Percentiles rank a stretch among this genome's conserved stretches.
Evolutionary conservation across 2,888 invertebrate species (phyloP).

Genomic region (Nowickia ferox): DNA sequence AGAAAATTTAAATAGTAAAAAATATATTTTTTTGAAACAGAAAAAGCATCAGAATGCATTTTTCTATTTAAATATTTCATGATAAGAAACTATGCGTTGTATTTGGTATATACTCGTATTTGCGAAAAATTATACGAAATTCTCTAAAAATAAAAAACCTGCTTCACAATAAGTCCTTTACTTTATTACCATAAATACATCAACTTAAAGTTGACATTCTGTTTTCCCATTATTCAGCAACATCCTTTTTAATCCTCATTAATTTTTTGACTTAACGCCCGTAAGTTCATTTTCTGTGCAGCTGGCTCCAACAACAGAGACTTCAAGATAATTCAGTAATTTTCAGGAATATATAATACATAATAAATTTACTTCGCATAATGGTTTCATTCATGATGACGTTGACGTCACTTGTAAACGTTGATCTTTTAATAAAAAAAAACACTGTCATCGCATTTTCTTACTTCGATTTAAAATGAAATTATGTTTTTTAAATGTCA

Average conservation of each 20-base stretch:
- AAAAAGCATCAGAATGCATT: too few relatives aligned
- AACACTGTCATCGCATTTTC: slow-evolving; percentile 17
- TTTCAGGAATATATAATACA: not conserved
- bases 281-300: not conserved
- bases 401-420: slow-evolving; percentile 8
- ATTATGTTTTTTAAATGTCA: not conserved
- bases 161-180: too few relatives aligned
- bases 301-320: not conserved
- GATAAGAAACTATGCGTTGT: too few relatives aligned
- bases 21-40: too few relatives aligned
- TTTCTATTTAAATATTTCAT: too few relatives aligned
- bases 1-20: too few relatives aligned
- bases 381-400: not conserved
- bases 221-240: not conserved
- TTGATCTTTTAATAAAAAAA: not conserved
- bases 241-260: slow-evolving; percentile 1
- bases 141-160: too few relatives aligned
- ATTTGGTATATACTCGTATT: too few relatives aligned
- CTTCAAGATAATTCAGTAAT: not conserved
- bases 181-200: too few relatives aligned
- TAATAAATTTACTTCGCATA: not conserved
- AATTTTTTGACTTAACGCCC: not conserved
- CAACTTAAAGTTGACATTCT: too few relatives aligned
- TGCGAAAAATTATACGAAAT: too few relatives aligned
- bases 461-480: slow-evolving; percentile 5